Percentiles rank a stretch among this genome's conserved stretches.
phyloP scores from a whole-genome alignment of 2,113 vertebrate species.

The Turnix velox region DNA sequence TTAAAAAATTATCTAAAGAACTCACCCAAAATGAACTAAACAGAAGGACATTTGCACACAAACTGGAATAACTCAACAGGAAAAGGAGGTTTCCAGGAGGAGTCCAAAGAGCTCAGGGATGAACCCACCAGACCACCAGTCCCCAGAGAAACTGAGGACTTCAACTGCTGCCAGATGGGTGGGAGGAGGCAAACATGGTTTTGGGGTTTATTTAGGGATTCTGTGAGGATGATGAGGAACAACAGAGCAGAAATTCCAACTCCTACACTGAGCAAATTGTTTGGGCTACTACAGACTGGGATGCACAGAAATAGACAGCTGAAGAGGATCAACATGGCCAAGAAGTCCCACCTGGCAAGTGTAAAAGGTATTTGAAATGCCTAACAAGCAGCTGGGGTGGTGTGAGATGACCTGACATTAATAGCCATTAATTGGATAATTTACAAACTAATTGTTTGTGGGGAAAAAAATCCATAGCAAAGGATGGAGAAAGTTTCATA shows the following conservation, averaged over 20 bases:
- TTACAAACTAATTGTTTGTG: neutral
- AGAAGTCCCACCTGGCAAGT: neutral
- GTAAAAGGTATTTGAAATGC: neutral
- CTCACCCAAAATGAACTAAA: neutral
- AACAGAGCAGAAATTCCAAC: neutral
- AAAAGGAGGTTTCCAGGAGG: neutral
- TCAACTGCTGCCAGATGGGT: neutral
- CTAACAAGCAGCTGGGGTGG: neutral
- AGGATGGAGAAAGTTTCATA: neutral
- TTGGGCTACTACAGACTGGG: neutral
- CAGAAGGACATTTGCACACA: neutral
- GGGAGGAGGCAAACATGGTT: neutral
- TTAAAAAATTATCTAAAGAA: neutral
- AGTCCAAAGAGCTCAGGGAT: neutral
- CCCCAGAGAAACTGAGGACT: neutral
- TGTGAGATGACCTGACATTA: neutral
- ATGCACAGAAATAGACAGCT: neutral
- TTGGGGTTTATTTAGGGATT: neutral
- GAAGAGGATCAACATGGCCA: accelerated
- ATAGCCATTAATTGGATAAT: neutral
- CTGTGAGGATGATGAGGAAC: neutral
- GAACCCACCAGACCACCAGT: neutral
- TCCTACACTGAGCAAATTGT: neutral
- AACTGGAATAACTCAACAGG: neutral
- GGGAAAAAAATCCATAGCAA: neutral